Base-by-base conservation (phyloP, 2,797 vertebrate genomes). In the Pterois miles region DNA sequence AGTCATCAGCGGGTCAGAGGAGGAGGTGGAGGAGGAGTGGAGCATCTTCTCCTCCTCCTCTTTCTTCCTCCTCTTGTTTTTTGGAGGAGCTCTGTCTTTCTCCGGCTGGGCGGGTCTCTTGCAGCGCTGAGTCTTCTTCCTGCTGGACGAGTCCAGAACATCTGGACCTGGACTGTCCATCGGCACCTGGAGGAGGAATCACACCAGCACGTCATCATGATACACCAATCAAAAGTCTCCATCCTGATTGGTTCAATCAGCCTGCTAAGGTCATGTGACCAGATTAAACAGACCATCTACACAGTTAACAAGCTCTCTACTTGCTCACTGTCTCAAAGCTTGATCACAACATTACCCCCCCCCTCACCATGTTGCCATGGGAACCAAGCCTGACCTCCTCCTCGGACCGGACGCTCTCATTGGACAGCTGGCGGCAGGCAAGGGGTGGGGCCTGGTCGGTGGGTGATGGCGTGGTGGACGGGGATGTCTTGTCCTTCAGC, bases 401-500 rank as follows among this genome's bases (percentile, higher is more conserved):
- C 70, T 94, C 93, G 0, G 94, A 91, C 38, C 89, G 91, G 43
- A 92, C 2, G 4, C 89, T 87, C 31, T 92, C 95, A 64, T 90
- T 95, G 0, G 95, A 91, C 57, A 94, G 95, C 80, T 95, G 96
- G 12, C 53, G 70, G 34, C 34, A 22, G 2, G 86, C 38, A 0
- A 25, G 14, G 14, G 86, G 82, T 0, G 25, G 71, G 20, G 70
- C 64, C 6, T 84, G 88, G 52, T 53, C 6, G 4, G 60, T 76
- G 9, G 85, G 71, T 0, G 83, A 74, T 1, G 92, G 70, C 2
- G 90, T 86, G 92, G 88, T 79, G 31, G 83, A n/a, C 0, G 96
- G 92, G 0, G 95, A 91, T 38, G 92, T 95, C 90, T 97, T 99
- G 88, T 97, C 97, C 91, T 97, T 98, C 40, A 99, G 94, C 74